Conservation (phyloP, 2,113 vertebrate species). For the Rutilus rutilus region DNA sequence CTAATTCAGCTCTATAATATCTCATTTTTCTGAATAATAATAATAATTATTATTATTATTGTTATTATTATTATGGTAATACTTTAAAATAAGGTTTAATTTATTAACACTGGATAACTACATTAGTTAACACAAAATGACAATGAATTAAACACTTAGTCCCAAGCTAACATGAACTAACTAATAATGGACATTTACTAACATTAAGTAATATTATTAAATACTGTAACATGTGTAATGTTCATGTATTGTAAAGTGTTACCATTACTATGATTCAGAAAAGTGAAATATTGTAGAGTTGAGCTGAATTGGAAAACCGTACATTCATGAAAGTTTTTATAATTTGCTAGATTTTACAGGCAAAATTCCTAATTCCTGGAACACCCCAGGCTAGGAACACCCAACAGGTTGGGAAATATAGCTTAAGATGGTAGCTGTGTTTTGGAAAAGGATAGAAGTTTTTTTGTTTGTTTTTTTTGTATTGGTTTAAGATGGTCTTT, state of each 20-base stretch:
- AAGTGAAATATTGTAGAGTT: background rate
- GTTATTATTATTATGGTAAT: background rate
- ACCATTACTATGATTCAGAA: background rate
- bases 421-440: background rate
- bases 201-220: background rate
- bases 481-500: background rate
- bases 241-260: background rate
- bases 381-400: background rate
- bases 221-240: too few relatives aligned
- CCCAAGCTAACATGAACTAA: background rate
- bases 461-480: background rate
- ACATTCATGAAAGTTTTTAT: background rate
- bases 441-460: background rate
- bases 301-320: background rate
- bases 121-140: background rate
- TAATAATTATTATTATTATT: background rate
- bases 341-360: background rate
- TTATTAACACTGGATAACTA: background rate
- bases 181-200: background rate
- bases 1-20: background rate
- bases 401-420: background rate
- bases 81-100: background rate
- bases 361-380: background rate
- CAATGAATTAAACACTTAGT: background rate
- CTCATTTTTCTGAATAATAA: background rate